These are phyloP conservation scores for Carpatolechia fugitivella DNA, from an alignment of 2,888 invertebrate genomes.

Conservation along the genomic window DNA sequence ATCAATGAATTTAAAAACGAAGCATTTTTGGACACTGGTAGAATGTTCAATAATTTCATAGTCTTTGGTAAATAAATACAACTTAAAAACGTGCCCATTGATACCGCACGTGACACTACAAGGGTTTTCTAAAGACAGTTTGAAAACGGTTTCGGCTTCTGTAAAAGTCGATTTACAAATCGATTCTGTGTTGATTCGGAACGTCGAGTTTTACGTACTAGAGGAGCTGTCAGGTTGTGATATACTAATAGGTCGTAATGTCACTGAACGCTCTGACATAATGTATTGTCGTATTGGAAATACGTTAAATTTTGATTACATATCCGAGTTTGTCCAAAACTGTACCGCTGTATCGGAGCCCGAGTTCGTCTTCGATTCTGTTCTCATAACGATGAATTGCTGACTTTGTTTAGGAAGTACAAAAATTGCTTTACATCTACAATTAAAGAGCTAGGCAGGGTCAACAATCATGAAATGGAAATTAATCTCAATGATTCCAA, in stretches of 20 bases:
- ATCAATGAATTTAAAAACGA: not conserved
- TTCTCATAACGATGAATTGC: slow-evolving; percentile 16
- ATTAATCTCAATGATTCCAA: slow-evolving; percentile 8
- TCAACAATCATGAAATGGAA: slow-evolving; percentile 16
- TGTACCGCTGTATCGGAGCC: not conserved
- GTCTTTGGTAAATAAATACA: not conserved
- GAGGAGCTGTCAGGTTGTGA: not conserved
- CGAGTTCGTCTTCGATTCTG: not conserved
- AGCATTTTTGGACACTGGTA: slow-evolving; percentile 5
- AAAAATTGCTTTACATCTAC: slow-evolving; percentile 8
- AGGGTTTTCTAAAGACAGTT: not conserved
- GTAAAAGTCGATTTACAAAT: not conserved
- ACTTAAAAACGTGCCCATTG: not conserved
- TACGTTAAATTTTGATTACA: not conserved
- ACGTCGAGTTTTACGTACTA: not conserved
- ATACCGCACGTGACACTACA: not conserved
- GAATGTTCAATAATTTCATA: slow-evolving; percentile 1
- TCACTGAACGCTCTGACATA: not conserved
- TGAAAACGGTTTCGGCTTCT: not conserved
- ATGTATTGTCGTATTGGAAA: slow-evolving; percentile 4
- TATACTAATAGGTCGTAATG: slow-evolving; percentile 5
- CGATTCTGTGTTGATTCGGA: not conserved
- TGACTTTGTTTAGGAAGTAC: slow-evolving; percentile 10
- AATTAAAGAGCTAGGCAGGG: slow-evolving; percentile 16
- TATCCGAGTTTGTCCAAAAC: not conserved